Conservation (phyloP, 2,888 invertebrate species). For the Baronia brevicornis region DNA sequence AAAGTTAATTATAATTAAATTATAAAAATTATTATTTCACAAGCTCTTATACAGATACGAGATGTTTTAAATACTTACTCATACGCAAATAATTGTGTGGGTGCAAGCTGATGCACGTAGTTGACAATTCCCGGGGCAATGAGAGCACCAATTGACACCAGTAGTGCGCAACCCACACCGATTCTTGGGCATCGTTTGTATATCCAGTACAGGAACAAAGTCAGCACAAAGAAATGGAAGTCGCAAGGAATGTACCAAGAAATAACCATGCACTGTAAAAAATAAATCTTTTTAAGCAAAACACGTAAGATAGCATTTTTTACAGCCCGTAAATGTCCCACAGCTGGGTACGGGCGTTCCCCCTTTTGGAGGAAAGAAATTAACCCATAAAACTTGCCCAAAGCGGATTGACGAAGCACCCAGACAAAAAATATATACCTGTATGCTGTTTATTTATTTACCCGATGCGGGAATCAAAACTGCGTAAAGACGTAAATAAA, state of each 20-base stretch:
- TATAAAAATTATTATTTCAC: constrained; percentile 5
- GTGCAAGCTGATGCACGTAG: constrained; percentile 60
- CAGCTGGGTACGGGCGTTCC: too few relatives aligned
- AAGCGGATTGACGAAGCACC: too few relatives aligned
- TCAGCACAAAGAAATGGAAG: constrained; percentile 79
- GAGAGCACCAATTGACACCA: constrained; percentile 52
- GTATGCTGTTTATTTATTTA: too few relatives aligned
- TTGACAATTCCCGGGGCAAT: constrained; percentile 70
- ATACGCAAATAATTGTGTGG: constrained; percentile 73
- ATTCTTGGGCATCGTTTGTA: constrained; percentile 49
- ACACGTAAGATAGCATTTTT: too few relatives aligned
- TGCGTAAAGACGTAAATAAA: background rate
- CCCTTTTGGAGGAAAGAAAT: too few relatives aligned
- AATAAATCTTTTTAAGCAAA: constrained; percentile 5
- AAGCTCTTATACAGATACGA: constrained; percentile 5
- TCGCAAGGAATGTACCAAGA: constrained; percentile 84
- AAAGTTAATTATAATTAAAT: too few relatives aligned
- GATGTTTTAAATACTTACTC: constrained; percentile 49
- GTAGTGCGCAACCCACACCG: constrained; percentile 45
- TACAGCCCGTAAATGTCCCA: too few relatives aligned
- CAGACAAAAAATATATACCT: too few relatives aligned
- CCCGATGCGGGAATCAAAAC: too few relatives aligned
- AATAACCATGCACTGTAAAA: constrained; percentile 77
- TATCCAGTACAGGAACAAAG: constrained; percentile 60
- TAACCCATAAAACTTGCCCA: too few relatives aligned